Evolutionary conservation across 2,888 invertebrate species (phyloP), one percentile per base, ranked within the genome.

Genomic region (Drosophila infuscata): DNA sequence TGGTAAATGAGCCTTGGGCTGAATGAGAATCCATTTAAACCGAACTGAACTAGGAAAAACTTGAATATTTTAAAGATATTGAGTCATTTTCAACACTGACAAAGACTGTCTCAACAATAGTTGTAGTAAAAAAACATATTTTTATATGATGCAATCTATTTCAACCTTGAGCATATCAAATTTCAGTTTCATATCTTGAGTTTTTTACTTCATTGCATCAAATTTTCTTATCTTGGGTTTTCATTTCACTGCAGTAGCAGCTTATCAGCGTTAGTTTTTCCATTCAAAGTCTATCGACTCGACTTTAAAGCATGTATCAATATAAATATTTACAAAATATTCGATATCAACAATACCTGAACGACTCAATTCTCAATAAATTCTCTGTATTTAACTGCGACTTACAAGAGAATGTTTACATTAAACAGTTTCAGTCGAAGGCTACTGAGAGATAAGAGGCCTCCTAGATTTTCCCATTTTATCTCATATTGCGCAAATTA

Each of bases 401-500:
- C 29, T 36, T 46, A 15, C 2, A 51, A 29, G 51, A 32, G 36
- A 52, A 32, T 65, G 29, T 61, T 73, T 56, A 73, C 48, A 46
- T 29, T 29, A 12, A 51, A 29, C 17, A 25, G 41, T 48, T 64
- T 5, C 38, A 60, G 33, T 29, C 25, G 25, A 36, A 60, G 43
- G 29, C 25, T 25, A 32, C 35, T 9, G 11, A 15, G 9, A 66
- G 79, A 74, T 79, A 79, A 70, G 35, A 36, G 33, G 12, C 12
- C 29, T 56, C 9, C 52, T 35, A 51, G 17, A 25, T 56, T 54
- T 70, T 66, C n/a, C 8, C 58, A 48, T 49, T 72, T 72, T 81
- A 81, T 78, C 81, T 65, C 30, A 43, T 8, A 53, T 71, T 79
- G 77, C 77, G 73, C 59, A 73, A 77, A 64, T 54, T 58, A 81